phyloP scores from a whole-genome alignment of 2,113 vertebrate genomes.

The Psittacara wagleri region DNA sequence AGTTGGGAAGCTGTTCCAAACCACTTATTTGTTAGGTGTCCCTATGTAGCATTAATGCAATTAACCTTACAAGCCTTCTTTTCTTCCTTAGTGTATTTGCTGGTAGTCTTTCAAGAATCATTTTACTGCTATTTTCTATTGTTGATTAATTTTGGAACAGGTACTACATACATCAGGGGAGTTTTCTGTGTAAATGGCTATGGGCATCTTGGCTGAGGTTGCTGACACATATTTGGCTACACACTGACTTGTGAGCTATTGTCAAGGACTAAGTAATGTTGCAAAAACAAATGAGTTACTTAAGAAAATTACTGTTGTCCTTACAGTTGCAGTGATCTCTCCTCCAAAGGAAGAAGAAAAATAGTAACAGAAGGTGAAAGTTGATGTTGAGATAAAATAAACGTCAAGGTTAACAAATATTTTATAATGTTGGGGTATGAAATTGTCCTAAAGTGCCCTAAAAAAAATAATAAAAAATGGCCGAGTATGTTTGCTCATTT shows the following conservation, averaged over 20 bases:
- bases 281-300: slow-evolving; percentile 12
- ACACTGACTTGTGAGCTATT: not conserved
- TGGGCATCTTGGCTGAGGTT: slow-evolving; percentile 36
- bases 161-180: not conserved
- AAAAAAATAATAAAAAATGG: not conserved
- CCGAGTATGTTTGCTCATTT: not conserved
- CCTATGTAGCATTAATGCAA: not conserved
- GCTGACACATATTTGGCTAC: slow-evolving; percentile 7
- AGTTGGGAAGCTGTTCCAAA: not conserved
- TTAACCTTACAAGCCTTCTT: not conserved
- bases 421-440: not conserved
- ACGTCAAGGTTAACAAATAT: not conserved
- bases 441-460: not conserved
- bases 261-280: not conserved
- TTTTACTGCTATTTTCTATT: slow-evolving; percentile 19
- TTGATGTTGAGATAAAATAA: not conserved
- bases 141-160: slow-evolving; percentile 27
- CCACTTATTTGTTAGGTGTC: not conserved
- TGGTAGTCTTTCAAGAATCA: slow-evolving; percentile 10
- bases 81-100: not conserved
- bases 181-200: not conserved
- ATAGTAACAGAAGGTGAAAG: not conserved
- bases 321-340: not conserved
- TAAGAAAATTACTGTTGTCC: not conserved
- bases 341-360: not conserved